Evolutionary conservation across 2,113 vertebrate species (phyloP).

Genomic region (Gallinago undulata): DNA sequence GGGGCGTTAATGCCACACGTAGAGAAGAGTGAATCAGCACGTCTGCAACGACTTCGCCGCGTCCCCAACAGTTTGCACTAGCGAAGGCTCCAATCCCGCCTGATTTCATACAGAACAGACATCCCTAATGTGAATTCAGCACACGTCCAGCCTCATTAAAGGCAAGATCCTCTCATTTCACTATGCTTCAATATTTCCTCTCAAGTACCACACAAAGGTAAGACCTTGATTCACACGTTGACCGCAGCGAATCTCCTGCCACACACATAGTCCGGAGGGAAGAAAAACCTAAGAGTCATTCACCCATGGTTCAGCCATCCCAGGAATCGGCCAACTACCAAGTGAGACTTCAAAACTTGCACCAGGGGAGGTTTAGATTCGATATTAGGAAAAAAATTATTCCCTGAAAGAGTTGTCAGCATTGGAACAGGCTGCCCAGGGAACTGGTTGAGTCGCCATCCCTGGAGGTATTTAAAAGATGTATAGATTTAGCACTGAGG

Average conservation of each 20-base stretch:
- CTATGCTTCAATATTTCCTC: neutral
- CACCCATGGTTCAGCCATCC: accelerated
- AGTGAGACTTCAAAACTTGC: accelerated
- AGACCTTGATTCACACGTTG: neutral
- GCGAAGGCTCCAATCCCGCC: neutral
- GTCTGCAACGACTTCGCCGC: accelerated
- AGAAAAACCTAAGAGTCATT: accelerated
- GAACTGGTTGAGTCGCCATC: neutral
- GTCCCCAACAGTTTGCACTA: neutral
- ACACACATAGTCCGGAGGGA: accelerated
- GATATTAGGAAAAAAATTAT: neutral
- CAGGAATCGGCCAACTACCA: accelerated
- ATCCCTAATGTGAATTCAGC: neutral
- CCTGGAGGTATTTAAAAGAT: neutral
- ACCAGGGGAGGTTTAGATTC: neutral
- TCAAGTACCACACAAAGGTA: neutral
- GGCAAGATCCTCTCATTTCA: neutral
- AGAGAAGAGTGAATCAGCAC: constrained; percentile 20
- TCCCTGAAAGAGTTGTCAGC: neutral
- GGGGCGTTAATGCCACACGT: accelerated
- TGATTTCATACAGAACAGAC: accelerated
- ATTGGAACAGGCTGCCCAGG: neutral
- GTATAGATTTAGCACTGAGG: neutral
- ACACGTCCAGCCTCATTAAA: neutral
- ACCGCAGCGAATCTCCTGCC: accelerated